Percentiles rank a stretch among this genome's conserved stretches.
Evolutionary conservation across 2,113 vertebrate genomes (phyloP).

Genomic region (Megaptera novaeangliae): DNA sequence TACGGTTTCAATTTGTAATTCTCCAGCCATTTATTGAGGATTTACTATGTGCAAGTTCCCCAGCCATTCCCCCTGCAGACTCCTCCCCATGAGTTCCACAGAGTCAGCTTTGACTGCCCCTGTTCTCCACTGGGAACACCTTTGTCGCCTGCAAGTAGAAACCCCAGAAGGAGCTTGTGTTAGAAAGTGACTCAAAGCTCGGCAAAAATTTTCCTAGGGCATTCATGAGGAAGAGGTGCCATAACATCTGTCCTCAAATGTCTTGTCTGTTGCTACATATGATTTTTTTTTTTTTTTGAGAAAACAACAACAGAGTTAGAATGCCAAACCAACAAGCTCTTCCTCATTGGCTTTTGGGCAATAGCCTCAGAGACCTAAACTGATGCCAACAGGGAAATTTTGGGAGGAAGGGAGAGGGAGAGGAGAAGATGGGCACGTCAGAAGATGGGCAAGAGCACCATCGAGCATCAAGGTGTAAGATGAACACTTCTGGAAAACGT

Average conservation of each 20-base stretch:
- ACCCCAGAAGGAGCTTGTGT: not conserved
- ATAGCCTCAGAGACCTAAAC: not conserved
- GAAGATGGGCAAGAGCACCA: not conserved
- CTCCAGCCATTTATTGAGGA: not conserved
- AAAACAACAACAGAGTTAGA: not conserved
- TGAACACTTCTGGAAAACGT: not conserved
- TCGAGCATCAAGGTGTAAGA: not conserved
- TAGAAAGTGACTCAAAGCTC: not conserved
- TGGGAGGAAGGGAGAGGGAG: not conserved
- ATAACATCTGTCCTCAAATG: not conserved
- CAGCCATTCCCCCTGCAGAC: not conserved
- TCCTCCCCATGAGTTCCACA: not conserved
- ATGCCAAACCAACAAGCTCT: not conserved
- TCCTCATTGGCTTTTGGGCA: not conserved
- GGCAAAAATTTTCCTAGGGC: not conserved
- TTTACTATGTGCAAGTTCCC: not conserved
- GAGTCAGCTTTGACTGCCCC: not conserved
- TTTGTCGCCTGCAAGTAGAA: not conserved
- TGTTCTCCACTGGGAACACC: not conserved
- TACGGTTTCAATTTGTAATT: not conserved
- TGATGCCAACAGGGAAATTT: not conserved
- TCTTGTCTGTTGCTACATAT: not conserved
- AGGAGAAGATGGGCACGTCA: not conserved
- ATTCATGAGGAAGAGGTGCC: not conserved
- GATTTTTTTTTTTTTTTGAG: not conserved